phyloP scores from a whole-genome alignment of 1,140 invertebrate genomes.

The Scaptomyza pallida region DNA sequence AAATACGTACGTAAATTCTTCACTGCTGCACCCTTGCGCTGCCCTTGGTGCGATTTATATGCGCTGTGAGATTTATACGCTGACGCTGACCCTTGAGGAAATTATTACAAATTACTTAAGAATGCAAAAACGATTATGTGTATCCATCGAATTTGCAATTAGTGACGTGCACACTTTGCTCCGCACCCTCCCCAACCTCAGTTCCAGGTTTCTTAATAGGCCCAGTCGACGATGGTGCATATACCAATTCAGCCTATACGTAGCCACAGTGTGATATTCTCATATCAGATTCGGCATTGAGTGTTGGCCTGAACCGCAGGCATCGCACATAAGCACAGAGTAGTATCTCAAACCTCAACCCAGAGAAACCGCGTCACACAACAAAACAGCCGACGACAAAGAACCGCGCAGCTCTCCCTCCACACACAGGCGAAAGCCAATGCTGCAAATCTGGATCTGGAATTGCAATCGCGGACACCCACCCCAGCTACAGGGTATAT shows the following conservation, averaged over 20 bases:
- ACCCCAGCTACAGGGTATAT: constrained; percentile 17
- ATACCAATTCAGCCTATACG: background rate
- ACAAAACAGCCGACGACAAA: background rate
- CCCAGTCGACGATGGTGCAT: constrained; percentile 21
- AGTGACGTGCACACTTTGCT: constrained; percentile 80
- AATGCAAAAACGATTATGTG: constrained; percentile 84
- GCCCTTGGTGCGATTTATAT: constrained; percentile 58
- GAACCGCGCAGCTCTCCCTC: too few species aligned
- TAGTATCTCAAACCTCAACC: constrained; percentile 25
- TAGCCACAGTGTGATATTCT: constrained; percentile 61
- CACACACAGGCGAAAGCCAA: background rate
- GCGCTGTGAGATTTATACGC: constrained; percentile 73
- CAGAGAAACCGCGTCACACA: constrained; percentile 52
- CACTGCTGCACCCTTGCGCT: constrained; percentile 32
- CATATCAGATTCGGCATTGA: constrained; percentile 66
- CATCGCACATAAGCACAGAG: constrained; percentile 53
- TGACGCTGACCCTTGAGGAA: constrained; percentile 83
- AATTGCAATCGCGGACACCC: constrained; percentile 33
- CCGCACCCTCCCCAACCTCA: constrained; percentile 34
- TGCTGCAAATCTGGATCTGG: constrained; percentile 35
- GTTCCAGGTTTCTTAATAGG: constrained; percentile 1
- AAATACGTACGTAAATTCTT: constrained; percentile 66
- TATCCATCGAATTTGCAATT: constrained; percentile 84
- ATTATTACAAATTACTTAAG: constrained; percentile 84
- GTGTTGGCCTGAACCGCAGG: constrained; percentile 54